Evolutionary conservation across 2,797 vertebrate species (phyloP).

Genomic region (Centropyge bicolor): DNA sequence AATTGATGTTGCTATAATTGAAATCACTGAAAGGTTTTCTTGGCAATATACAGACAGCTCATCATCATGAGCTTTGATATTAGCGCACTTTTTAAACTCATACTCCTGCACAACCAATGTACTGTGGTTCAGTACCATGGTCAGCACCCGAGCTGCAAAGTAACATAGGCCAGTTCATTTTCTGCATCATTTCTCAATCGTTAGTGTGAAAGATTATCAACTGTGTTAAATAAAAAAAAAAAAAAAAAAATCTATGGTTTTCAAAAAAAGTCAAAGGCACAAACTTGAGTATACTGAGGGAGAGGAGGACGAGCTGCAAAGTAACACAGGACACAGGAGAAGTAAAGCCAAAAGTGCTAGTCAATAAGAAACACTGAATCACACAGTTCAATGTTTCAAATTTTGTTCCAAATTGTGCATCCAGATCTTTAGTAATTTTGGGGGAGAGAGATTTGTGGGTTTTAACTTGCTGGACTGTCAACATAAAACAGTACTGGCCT

Average conservation of each 20-base stretch:
- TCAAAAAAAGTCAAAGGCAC: background rate
- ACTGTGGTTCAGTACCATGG: background rate
- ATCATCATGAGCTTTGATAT: background rate
- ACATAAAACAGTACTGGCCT: background rate
- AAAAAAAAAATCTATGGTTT: background rate
- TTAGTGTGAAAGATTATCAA: background rate
- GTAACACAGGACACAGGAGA: too few relatives aligned
- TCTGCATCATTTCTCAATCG: background rate
- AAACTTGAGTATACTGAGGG: background rate
- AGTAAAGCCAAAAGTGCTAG: background rate
- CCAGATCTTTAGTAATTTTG: background rate
- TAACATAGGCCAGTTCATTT: background rate
- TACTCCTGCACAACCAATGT: background rate
- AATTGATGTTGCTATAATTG: background rate
- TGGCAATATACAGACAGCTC: background rate
- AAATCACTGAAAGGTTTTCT: constrained; percentile 1
- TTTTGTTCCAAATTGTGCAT: background rate
- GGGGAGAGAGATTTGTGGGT: background rate
- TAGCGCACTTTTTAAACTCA: background rate
- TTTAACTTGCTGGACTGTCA: background rate
- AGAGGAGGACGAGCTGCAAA: too few relatives aligned
- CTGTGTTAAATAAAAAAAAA: background rate
- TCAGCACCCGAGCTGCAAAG: background rate
- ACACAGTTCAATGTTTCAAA: background rate
- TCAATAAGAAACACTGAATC: background rate